Evolutionary conservation across 1,140 invertebrate genomes (phyloP).

Genomic region (Euschistus heros): DNA sequence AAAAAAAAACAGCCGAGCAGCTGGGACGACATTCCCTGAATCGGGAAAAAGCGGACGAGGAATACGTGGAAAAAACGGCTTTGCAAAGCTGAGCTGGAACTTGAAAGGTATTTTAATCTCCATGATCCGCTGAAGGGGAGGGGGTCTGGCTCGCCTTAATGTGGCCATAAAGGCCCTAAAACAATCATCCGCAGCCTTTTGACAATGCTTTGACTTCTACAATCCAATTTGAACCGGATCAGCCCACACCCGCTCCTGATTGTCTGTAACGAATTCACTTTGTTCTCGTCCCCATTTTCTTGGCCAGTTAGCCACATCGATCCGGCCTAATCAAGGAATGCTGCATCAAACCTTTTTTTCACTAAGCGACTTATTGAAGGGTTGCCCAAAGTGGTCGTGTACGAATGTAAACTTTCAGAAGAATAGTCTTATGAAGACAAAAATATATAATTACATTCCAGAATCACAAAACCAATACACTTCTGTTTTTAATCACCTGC

Average conservation of each 20-base stretch:
- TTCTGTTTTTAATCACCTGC: too few relatives aligned
- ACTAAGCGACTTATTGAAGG: not conserved
- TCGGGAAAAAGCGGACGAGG: too few relatives aligned
- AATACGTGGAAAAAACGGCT: too few relatives aligned
- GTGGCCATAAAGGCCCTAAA: not conserved
- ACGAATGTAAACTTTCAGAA: too few relatives aligned
- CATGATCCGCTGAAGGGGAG: not conserved
- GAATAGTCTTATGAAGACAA: too few relatives aligned
- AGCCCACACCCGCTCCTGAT: not conserved
- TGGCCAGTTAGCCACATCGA: constrained; percentile 8
- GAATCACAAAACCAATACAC: too few relatives aligned
- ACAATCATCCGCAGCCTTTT: constrained; percentile 8
- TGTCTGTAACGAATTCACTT: constrained; percentile 17
- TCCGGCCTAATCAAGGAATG: not conserved
- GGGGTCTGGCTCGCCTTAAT: not conserved
- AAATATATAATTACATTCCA: too few relatives aligned
- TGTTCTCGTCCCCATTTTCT: not conserved
- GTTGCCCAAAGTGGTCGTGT: too few relatives aligned
- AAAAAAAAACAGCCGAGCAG: too few relatives aligned
- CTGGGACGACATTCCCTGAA: too few relatives aligned
- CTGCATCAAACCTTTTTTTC: not conserved
- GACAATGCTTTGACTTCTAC: constrained; percentile 17
- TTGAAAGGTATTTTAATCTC: constrained; percentile 10
- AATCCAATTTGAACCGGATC: not conserved
- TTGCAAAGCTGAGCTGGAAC: too few relatives aligned